Conservation (phyloP, 2,888 invertebrate genomes). For the Eupithecia vulgata region DNA sequence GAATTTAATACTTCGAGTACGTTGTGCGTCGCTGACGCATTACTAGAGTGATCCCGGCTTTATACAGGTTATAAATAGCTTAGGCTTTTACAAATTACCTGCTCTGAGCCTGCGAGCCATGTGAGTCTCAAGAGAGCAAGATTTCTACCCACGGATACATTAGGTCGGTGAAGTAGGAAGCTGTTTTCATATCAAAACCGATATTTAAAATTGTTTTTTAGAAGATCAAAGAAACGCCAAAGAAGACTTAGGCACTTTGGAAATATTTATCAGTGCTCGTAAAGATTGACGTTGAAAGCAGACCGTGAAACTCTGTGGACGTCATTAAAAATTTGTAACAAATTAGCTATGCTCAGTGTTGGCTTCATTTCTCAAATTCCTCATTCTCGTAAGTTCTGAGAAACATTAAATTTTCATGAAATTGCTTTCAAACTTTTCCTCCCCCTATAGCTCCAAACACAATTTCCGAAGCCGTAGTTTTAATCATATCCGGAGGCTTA, state of each 20-base stretch:
- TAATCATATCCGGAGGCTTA: slow-evolving; percentile 55
- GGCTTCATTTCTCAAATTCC: slow-evolving; percentile 76
- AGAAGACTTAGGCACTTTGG: not conserved
- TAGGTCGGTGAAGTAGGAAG: not conserved
- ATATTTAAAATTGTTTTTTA: not conserved
- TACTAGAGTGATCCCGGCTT: not conserved
- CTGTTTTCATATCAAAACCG: not conserved
- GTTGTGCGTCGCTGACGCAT: not conserved
- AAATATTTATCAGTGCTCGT: not conserved
- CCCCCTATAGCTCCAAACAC: slow-evolving; percentile 72
- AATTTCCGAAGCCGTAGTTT: slow-evolving; percentile 75
- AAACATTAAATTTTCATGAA: slow-evolving; percentile 80
- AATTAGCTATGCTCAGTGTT: slow-evolving; percentile 76
- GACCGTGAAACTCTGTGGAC: slow-evolving; percentile 52
- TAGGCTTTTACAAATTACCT: slow-evolving; percentile 1
- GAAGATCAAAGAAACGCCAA: not conserved
- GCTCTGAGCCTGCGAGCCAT: not conserved
- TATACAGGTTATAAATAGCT: not conserved
- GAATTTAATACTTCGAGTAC: not conserved
- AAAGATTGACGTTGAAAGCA: slow-evolving; percentile 38
- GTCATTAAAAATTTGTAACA: slow-evolving; percentile 74
- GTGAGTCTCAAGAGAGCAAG: not conserved
- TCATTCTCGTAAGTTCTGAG: slow-evolving; percentile 75
- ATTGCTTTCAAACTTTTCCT: slow-evolving; percentile 80
- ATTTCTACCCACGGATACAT: not conserved